phyloP scores from a whole-genome alignment of 2,797 vertebrate species.

The Chaetodon trifasciatus region DNA sequence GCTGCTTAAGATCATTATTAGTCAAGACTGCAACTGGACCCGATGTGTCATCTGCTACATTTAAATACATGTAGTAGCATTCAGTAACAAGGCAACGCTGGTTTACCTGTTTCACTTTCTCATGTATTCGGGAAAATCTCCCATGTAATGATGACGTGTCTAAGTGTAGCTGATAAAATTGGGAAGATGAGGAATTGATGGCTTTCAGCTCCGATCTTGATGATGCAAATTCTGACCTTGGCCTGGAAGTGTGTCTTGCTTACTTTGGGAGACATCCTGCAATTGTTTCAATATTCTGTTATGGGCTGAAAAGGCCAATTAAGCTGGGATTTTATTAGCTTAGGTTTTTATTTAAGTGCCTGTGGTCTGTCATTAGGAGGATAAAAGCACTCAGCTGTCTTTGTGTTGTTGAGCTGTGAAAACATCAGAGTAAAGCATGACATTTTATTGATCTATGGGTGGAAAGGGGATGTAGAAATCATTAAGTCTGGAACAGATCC shows the following conservation, averaged over 20 bases:
- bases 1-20: neutral
- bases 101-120: neutral
- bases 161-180: neutral
- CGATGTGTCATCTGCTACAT: neutral
- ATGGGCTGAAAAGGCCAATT: neutral
- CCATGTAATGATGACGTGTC: neutral
- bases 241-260: neutral
- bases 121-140: neutral
- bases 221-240: neutral
- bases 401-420: neutral
- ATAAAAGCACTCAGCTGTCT: neutral
- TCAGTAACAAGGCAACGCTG: neutral
- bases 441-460: neutral
- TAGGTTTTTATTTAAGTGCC: neutral
- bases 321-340: neutral
- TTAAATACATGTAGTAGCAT: neutral
- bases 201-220: neutral
- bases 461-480: neutral
- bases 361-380: neutral
- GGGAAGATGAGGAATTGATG: neutral
- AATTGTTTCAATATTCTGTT: neutral
- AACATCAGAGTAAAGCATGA: neutral
- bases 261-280: neutral
- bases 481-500: neutral
- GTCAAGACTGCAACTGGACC: neutral